Evolutionary conservation across 1,140 invertebrate genomes (phyloP).

Genomic region (Lucilia cuprina): DNA sequence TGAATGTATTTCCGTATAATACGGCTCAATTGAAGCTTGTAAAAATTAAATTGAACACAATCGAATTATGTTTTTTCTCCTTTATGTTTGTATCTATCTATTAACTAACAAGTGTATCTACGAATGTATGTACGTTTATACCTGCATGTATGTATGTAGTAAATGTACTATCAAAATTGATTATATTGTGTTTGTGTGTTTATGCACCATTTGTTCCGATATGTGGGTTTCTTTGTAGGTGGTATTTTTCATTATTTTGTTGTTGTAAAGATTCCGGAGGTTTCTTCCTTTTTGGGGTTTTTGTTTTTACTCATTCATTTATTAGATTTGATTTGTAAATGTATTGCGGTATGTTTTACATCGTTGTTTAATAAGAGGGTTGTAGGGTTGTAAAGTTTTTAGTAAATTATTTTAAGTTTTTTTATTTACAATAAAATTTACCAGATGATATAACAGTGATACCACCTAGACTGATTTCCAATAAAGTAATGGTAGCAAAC

Average conservation of each 20-base stretch:
- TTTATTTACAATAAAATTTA: neutral
- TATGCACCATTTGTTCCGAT: slow-evolving; percentile 6
- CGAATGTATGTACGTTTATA: neutral
- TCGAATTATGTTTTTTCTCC: slow-evolving; percentile 59
- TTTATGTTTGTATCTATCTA: slow-evolving; percentile 33
- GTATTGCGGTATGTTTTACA: neutral
- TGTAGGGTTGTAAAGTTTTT: neutral
- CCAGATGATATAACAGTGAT: neutral
- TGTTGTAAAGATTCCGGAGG: neutral
- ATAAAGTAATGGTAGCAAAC: too few species aligned
- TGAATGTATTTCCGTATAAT: neutral
- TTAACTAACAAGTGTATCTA: neutral
- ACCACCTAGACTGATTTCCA: neutral
- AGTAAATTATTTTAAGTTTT: neutral
- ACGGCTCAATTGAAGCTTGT: slow-evolving; percentile 57
- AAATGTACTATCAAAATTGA: too few species aligned
- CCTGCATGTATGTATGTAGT: neutral
- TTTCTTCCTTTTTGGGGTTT: neutral
- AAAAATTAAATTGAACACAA: slow-evolving; percentile 63
- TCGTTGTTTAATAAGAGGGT: neutral
- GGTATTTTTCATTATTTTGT: neutral
- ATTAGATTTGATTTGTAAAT: neutral
- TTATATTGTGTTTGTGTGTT: neutral
- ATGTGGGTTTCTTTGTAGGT: neutral
- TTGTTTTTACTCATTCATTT: neutral